These are phyloP conservation scores for Zapus hudsonius DNA, from an alignment of 2,113 vertebrate species.

Conservation along the genomic window DNA sequence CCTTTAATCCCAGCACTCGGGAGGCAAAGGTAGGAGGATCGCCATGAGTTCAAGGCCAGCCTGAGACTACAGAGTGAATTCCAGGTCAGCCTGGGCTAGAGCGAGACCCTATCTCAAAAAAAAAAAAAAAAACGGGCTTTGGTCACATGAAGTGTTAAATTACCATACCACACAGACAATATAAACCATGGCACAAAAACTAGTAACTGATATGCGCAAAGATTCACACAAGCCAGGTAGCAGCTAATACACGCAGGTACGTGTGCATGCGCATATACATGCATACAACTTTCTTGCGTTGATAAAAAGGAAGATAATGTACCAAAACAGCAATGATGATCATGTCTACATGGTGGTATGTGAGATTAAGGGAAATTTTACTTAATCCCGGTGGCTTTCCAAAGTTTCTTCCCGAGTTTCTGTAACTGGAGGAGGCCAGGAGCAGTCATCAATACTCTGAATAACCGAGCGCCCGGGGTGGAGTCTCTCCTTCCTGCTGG, in stretches of 20 bases:
- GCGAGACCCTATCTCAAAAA: no score
- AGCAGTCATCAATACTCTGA: constrained; percentile 24
- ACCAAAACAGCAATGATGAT: background rate
- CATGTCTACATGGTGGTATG: background rate
- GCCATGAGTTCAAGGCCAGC: no score
- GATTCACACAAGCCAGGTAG: background rate
- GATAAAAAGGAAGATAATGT: background rate
- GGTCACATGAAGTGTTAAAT: constrained; percentile 16
- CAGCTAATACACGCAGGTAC: background rate
- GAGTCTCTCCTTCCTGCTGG: constrained; percentile 37
- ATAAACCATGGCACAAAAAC: constrained; percentile 19
- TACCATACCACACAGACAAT: background rate
- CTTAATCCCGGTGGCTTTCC: constrained; percentile 13
- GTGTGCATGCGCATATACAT: no score
- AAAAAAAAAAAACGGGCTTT: no score
- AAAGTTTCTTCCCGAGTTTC: constrained; percentile 12
- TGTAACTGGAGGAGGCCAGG: background rate
- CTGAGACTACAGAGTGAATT: no score
- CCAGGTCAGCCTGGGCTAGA: no score
- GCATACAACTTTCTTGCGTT: background rate
- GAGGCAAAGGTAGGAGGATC: no score
- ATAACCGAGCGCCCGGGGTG: background rate
- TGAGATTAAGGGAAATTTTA: background rate
- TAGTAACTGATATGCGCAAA: background rate
- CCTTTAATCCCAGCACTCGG: no score